These are phyloP conservation scores for Zosterops lateralis DNA, from an alignment of 2,113 vertebrate species.

Conservation along the genomic window DNA sequence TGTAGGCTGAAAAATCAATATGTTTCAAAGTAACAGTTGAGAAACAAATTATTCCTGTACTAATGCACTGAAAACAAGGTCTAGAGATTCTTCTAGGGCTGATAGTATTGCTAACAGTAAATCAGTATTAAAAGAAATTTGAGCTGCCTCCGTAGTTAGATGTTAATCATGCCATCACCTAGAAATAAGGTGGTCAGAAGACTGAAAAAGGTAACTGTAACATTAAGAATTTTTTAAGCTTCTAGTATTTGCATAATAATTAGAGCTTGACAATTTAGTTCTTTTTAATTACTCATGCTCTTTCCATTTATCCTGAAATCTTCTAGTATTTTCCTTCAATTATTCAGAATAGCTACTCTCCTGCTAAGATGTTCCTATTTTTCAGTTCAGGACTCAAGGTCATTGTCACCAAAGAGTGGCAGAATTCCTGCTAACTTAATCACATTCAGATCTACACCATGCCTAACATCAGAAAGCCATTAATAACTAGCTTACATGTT, in stretches of 20 bases:
- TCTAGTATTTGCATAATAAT: background rate
- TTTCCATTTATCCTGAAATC: background rate
- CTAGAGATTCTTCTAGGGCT: background rate
- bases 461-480: slow-evolving; percentile 30
- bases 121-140: background rate
- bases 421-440: slow-evolving; percentile 37
- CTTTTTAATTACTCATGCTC: background rate
- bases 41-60: slow-evolving; percentile 12
- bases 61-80: background rate
- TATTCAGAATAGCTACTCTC: background rate
- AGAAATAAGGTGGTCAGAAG: background rate
- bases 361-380: background rate
- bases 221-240: background rate
- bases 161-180: background rate
- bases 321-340: background rate
- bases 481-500: slow-evolving; percentile 29
- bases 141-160: background rate
- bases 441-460: background rate
- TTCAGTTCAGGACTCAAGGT: background rate
- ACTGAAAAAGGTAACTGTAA: background rate
- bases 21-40: slow-evolving; percentile 31
- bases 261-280: background rate
- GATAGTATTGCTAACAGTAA: background rate
- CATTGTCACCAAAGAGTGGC: background rate
- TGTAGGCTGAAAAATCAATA: slow-evolving; percentile 56